Evolutionary conservation across 2,113 vertebrate genomes (phyloP).

Genomic region (Heteronetta atricapilla): DNA sequence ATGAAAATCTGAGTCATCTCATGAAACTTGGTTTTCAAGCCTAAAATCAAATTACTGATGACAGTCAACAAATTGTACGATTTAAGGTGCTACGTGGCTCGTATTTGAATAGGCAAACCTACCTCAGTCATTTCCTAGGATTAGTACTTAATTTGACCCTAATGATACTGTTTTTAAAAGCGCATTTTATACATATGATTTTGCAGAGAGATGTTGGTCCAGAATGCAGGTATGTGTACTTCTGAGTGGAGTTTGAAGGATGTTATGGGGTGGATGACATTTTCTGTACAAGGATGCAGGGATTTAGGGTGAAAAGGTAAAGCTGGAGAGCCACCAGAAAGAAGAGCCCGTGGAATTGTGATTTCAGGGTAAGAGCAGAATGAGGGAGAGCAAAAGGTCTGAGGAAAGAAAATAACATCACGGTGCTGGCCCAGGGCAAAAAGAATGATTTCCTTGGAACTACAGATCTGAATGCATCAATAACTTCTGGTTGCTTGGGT

Average conservation of each 20-base stretch:
- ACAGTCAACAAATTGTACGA: background rate
- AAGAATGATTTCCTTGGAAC: background rate
- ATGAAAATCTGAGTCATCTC: background rate
- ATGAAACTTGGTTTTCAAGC: background rate
- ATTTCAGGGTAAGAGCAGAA: background rate
- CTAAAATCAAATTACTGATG: background rate
- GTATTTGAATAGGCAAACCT: background rate
- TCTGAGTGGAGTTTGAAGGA: background rate
- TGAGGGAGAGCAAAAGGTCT: background rate
- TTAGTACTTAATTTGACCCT: background rate
- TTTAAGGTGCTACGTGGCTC: background rate
- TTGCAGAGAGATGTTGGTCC: background rate
- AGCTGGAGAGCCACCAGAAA: background rate
- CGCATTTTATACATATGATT: background rate
- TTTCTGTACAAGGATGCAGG: background rate
- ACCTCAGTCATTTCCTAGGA: background rate
- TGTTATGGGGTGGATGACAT: background rate
- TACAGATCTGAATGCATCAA: fast-evolving
- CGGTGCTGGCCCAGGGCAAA: background rate
- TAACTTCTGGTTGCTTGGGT: background rate
- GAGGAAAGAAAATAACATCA: background rate
- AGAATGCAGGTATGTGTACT: background rate
- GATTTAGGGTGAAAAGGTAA: background rate
- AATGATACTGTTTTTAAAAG: background rate
- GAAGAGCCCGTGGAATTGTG: background rate